Conservation (phyloP, 2,113 vertebrate species). For the Xenopus laevis region DNA sequence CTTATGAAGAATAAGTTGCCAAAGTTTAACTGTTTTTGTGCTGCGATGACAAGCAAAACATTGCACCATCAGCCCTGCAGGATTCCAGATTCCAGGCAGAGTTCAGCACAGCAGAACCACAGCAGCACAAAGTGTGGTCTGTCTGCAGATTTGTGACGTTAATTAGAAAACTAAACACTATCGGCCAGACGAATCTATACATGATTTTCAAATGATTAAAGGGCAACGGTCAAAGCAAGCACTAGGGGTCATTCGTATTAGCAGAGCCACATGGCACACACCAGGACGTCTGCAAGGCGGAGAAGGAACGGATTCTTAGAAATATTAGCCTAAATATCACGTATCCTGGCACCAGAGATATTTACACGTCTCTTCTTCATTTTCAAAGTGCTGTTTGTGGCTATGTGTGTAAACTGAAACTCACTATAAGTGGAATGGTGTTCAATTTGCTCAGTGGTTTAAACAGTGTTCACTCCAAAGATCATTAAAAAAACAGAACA, state of each 20-base stretch:
- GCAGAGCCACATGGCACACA: constrained; percentile 41
- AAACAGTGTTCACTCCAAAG: too few relatives aligned
- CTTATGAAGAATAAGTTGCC: constrained; percentile 1
- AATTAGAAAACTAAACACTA: constrained; percentile 45
- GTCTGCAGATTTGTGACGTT: constrained; percentile 42
- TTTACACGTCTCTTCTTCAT: constrained; percentile 35
- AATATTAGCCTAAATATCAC: constrained; percentile 44
- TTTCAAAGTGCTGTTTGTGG: constrained; percentile 5
- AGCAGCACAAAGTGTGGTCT: constrained; percentile 42
- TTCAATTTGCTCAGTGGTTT: neutral
- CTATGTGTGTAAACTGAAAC: constrained; percentile 22
- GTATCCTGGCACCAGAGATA: constrained; percentile 40
- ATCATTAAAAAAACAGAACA: too few relatives aligned
- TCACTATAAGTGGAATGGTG: neutral
- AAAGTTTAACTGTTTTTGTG: constrained; percentile 10
- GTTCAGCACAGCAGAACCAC: neutral
- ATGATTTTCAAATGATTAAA: constrained; percentile 45
- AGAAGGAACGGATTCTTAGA: constrained; percentile 20
- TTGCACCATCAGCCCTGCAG: constrained; percentile 18
- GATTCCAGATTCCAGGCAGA: constrained; percentile 14
- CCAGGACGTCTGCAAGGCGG: constrained; percentile 36
- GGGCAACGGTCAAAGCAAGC: constrained; percentile 39
- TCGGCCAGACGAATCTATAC: constrained; percentile 44
- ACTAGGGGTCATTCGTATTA: constrained; percentile 45
- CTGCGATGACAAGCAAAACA: neutral